These are phyloP conservation scores for Rhizomys pruinosus DNA, from an alignment of 2,113 vertebrate species.

Conservation along the genomic window DNA sequence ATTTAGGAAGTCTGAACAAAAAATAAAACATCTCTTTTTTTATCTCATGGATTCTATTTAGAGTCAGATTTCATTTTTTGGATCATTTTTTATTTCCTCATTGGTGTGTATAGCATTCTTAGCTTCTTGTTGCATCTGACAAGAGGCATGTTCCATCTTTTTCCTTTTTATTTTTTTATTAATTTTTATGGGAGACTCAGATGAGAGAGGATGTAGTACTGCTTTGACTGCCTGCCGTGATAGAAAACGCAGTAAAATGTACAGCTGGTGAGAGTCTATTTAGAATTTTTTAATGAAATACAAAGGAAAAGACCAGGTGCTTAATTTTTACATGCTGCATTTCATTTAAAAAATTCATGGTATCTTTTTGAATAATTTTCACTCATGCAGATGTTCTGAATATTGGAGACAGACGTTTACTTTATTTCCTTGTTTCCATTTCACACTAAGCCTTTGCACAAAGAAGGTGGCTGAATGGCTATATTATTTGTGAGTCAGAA, in stretches of 20 bases:
- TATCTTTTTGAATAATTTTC: slow-evolving; percentile 83
- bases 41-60: slow-evolving; percentile 28
- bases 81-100: slow-evolving; percentile 22
- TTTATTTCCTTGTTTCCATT: slow-evolving; percentile 74
- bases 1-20: slow-evolving; percentile 45
- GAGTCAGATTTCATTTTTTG: slow-evolving; percentile 34
- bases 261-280: slow-evolving; percentile 79
- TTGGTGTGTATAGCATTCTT: slow-evolving; percentile 39
- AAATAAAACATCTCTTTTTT: slow-evolving; percentile 10
- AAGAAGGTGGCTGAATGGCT: slow-evolving; percentile 68
- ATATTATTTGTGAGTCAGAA: slow-evolving; percentile 73
- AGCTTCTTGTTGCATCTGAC: slow-evolving; percentile 50
- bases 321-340: slow-evolving; percentile 81
- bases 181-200: slow-evolving; percentile 74
- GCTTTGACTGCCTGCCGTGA: slow-evolving; percentile 74
- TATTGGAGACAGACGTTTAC: slow-evolving; percentile 74
- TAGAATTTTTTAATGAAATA: slow-evolving; percentile 82
- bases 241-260: slow-evolving; percentile 78
- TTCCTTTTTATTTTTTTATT: slow-evolving; percentile 40
- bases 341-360: slow-evolving; percentile 83
- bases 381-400: slow-evolving; percentile 81
- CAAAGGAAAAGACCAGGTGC: slow-evolving; percentile 81
- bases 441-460: slow-evolving; percentile 67
- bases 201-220: slow-evolving; percentile 65
- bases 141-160: slow-evolving; percentile 38